Evolutionary conservation across 2,113 vertebrate species (phyloP).

Genomic region (Martes martes): DNA sequence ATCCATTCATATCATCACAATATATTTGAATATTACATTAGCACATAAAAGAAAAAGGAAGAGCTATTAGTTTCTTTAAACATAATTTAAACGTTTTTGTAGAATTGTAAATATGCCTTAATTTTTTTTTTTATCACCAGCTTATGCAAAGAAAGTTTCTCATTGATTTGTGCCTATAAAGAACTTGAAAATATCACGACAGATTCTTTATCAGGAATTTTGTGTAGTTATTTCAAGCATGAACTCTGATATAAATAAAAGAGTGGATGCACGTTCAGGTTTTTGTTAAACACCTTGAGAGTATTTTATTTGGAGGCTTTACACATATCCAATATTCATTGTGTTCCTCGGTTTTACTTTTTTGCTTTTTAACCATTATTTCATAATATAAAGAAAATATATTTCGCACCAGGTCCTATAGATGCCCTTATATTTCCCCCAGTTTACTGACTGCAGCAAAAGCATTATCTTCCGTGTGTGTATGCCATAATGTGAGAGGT

Average conservation of each 20-base stretch:
- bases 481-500: neutral
- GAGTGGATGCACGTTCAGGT: neutral
- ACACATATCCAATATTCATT: neutral
- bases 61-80: neutral
- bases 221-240: slow-evolving; percentile 22
- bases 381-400: slow-evolving; percentile 36
- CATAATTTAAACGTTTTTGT: slow-evolving; percentile 29
- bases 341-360: neutral
- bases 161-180: neutral
- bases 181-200: slow-evolving; percentile 1
- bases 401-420: neutral
- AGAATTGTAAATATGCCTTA: slow-evolving; percentile 9
- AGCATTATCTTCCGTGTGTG: neutral
- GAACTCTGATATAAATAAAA: neutral
- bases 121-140: neutral
- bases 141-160: slow-evolving; percentile 7
- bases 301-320: slow-evolving; percentile 27
- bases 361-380: neutral
- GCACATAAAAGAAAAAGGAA: slow-evolving; percentile 14
- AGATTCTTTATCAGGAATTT: slow-evolving; percentile 24
- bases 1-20: slow-evolving; percentile 15
- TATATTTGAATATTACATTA: slow-evolving; percentile 27
- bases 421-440: neutral
- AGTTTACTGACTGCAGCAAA: neutral
- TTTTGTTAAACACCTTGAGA: slow-evolving; percentile 23